A percentile compares a stretch with the other conserved stretches of the same genome.
Conservation (phyloP, 2,888 invertebrate species). For the Ochropleura plecta region DNA sequence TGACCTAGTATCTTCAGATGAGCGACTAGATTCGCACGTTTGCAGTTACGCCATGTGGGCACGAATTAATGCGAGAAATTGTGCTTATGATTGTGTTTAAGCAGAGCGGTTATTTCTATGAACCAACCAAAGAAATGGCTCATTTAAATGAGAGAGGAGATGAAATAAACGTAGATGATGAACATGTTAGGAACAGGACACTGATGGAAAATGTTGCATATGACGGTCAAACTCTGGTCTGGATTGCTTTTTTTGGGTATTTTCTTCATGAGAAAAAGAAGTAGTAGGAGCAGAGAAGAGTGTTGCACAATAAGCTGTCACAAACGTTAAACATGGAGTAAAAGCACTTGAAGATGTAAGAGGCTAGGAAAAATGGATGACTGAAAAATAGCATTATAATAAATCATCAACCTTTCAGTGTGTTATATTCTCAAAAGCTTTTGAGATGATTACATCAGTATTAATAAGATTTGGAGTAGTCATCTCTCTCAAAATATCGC, state of each 20-base stretch:
- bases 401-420: slow-evolving; percentile 14
- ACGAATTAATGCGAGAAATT: slow-evolving; percentile 41
- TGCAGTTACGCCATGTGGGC: slow-evolving; percentile 8
- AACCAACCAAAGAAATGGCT: not conserved
- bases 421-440: slow-evolving; percentile 10
- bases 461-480: slow-evolving; percentile 46
- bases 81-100: slow-evolving; percentile 14
- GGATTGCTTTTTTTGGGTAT: no score
- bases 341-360: not conserved
- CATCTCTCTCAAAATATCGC: slow-evolving; percentile 56
- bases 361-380: not conserved
- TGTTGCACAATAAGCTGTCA: not conserved
- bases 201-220: not conserved
- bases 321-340: not conserved
- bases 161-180: slow-evolving; percentile 5
- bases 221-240: no score
- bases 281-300: not conserved
- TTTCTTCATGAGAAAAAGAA: no score
- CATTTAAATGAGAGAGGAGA: slow-evolving; percentile 1
- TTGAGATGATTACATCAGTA: slow-evolving; percentile 51
- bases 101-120: slow-evolving; percentile 3
- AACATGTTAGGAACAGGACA: not conserved
- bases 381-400: not conserved
- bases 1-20: slow-evolving; percentile 63
- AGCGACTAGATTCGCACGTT: slow-evolving; percentile 33